Conservation (phyloP, 2,888 invertebrate species). For the Drosophila mercatorum region DNA sequence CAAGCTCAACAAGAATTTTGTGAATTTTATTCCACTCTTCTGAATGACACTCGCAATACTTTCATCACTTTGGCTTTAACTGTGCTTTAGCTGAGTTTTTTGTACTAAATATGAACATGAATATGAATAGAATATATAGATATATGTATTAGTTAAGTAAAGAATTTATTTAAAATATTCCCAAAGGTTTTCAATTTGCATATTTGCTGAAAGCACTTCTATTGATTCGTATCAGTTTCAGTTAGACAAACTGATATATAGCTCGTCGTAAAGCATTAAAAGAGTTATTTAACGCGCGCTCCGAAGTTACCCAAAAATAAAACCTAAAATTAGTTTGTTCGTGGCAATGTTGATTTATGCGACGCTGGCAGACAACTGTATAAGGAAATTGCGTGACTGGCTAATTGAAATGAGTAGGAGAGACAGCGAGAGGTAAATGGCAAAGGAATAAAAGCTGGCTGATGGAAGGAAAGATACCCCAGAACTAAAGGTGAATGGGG, state of each 20-base stretch:
- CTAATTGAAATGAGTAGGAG: conserved; percentile 67
- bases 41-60: conserved; percentile 24
- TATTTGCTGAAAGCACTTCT: not conserved
- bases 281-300: conserved; percentile 44
- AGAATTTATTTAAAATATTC: not conserved
- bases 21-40: conserved; percentile 16
- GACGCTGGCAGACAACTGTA: conserved; percentile 63
- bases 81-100: conserved; percentile 29
- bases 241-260: not conserved
- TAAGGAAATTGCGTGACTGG: conserved; percentile 74
- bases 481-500: not conserved
- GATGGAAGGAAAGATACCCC: conserved; percentile 22
- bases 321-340: conserved; percentile 29
- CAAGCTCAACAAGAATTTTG: conserved; percentile 30
- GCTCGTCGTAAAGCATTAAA: not conserved
- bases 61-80: conserved; percentile 9
- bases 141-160: too few species aligned
- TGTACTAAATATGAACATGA: conserved; percentile 13
- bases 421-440: conserved; percentile 1
- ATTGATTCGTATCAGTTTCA: conserved; percentile 19
- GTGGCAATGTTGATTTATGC: conserved; percentile 64
- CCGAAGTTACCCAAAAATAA: conserved; percentile 1
- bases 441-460: conserved; percentile 4
- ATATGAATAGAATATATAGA: not conserved
- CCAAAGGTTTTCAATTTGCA: too few species aligned